Conservation (phyloP, 2,888 invertebrate genomes). For the Orthosia gothica region DNA sequence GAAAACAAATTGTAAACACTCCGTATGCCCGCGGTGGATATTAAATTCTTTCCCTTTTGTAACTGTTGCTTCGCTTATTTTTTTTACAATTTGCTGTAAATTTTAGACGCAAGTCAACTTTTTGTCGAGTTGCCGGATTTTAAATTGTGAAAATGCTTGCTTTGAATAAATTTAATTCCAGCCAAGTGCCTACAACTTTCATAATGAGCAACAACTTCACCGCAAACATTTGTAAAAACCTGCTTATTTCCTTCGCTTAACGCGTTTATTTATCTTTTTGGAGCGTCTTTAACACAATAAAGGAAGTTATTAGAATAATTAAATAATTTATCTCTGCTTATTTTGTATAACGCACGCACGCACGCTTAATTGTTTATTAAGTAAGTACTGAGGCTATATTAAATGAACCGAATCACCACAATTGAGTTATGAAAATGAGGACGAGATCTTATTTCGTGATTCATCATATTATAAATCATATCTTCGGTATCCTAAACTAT, state of each 20-base stretch:
- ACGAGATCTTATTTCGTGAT: not conserved
- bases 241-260: conserved; percentile 54
- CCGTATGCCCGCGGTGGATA: conserved; percentile 84
- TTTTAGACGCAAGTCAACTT: conserved; percentile 79
- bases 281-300: conserved; percentile 32
- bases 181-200: conserved; percentile 65
- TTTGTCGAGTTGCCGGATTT: conserved; percentile 77
- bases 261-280: conserved; percentile 50
- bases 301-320: conserved; percentile 42
- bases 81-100: conserved; percentile 83
- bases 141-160: conserved; percentile 79
- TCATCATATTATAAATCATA: not conserved
- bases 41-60: conserved; percentile 88
- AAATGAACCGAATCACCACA: not conserved
- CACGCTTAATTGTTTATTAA: conserved; percentile 1
- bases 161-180: conserved; percentile 76
- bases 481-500: not conserved
- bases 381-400: not conserved
- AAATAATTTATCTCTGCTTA: conserved; percentile 36
- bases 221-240: conserved; percentile 63
- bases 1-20: conserved; percentile 87
- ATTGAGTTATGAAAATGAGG: conserved; percentile 6
- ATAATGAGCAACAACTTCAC: conserved; percentile 62
- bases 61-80: conserved; percentile 82
- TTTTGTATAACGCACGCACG: conserved; percentile 19